Conservation (phyloP, 2,113 vertebrate genomes). For the Erpornis zantholeuca region DNA sequence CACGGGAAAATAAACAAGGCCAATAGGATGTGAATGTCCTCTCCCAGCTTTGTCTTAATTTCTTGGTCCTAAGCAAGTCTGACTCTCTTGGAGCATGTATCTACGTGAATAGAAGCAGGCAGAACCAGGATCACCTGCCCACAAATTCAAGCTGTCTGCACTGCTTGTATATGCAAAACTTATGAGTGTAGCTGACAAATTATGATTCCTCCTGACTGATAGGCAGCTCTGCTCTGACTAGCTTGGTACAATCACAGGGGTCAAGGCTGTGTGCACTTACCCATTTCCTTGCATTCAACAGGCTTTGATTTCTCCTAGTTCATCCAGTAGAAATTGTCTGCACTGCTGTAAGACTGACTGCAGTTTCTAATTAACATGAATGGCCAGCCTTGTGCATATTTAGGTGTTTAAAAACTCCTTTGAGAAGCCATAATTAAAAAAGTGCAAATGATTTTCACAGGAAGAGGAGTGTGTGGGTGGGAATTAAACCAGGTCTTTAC, state of each 20-base stretch:
- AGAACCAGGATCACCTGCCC: not conserved
- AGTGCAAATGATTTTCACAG: not conserved
- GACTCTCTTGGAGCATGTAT: fast-evolving
- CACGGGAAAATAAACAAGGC: not conserved
- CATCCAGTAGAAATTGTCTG: not conserved
- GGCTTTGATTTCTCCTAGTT: not conserved
- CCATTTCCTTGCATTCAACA: not conserved
- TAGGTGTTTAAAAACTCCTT: not conserved
- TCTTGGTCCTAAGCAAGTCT: not conserved
- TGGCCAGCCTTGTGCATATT: not conserved
- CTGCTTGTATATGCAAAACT: not conserved
- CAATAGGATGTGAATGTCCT: not conserved
- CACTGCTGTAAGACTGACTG: not conserved
- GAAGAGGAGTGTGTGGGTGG: fast-evolving
- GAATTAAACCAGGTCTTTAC: not conserved
- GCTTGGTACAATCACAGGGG: not conserved
- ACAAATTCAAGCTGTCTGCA: not conserved
- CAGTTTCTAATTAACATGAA: not conserved
- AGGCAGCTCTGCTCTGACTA: not conserved
- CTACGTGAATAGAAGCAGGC: not conserved
- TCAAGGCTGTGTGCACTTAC: not conserved
- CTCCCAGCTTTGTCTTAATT: not conserved
- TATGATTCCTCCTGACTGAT: not conserved
- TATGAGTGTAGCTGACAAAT: not conserved
- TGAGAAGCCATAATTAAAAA: not conserved